A percentile compares a stretch with the other conserved stretches of the same genome.
Evolutionary conservation across 2,888 invertebrate species (phyloP).

Genomic region (Drosophila demipolita): DNA sequence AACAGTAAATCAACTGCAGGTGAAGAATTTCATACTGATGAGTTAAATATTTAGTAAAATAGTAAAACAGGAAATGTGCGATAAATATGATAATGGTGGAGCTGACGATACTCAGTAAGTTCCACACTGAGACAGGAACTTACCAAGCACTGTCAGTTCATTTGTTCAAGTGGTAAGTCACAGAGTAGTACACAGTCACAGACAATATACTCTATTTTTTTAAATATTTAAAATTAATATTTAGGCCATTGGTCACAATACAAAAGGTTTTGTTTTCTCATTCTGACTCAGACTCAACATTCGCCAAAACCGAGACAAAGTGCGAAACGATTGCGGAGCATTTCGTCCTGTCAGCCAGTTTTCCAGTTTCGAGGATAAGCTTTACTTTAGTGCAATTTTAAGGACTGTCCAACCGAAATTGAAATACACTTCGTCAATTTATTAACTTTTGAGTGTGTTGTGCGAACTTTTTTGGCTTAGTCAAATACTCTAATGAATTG

Average conservation of each 20-base stretch:
- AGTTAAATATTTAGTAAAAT: neutral
- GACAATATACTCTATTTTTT: slow-evolving; percentile 12
- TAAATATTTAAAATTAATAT: slow-evolving; percentile 76
- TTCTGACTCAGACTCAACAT: slow-evolving; percentile 21
- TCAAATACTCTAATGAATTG: slow-evolving; percentile 29
- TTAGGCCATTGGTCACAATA: slow-evolving; percentile 65
- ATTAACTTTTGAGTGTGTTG: slow-evolving; percentile 20
- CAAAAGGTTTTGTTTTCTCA: slow-evolving; percentile 37
- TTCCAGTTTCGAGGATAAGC: slow-evolving; percentile 2
- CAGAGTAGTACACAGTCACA: slow-evolving; percentile 13
- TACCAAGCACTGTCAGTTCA: slow-evolving; percentile 47
- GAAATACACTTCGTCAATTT: slow-evolving; percentile 37
- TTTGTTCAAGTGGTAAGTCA: slow-evolving; percentile 56
- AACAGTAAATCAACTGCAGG: slow-evolving; percentile 76
- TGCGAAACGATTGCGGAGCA: slow-evolving; percentile 53
- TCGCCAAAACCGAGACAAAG: slow-evolving; percentile 28
- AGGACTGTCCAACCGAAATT: slow-evolving; percentile 16
- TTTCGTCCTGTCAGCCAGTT: slow-evolving; percentile 29
- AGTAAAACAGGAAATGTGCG: slow-evolving; percentile 1
- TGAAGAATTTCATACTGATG: slow-evolving; percentile 12
- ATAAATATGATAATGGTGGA: slow-evolving; percentile 45
- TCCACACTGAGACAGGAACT: slow-evolving; percentile 10
- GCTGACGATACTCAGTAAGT: slow-evolving; percentile 26
- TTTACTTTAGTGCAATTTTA: slow-evolving; percentile 32
- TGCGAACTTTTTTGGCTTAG: slow-evolving; percentile 29